These are phyloP conservation scores for Zaprionus ornatus DNA, from an alignment of 1,140 invertebrate species.

Conservation along the genomic window DNA sequence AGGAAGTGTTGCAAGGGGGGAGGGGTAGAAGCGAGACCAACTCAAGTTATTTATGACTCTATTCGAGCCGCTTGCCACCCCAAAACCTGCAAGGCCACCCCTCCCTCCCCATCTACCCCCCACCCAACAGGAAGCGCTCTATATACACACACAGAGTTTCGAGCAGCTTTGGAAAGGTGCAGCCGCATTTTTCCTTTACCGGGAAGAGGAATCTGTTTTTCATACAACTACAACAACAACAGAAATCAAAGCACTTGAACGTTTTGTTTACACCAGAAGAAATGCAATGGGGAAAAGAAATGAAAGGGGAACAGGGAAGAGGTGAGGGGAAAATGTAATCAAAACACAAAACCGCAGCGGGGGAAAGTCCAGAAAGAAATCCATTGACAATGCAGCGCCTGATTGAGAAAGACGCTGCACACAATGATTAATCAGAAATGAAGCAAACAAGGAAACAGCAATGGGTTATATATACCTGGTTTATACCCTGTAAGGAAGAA, in stretches of 20 bases:
- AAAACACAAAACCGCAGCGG: constrained; percentile 45
- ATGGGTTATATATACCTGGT: too few species aligned
- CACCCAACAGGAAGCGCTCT: neutral
- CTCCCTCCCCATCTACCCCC: too few species aligned
- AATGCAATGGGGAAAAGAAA: constrained; percentile 6
- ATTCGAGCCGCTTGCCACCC: constrained; percentile 18
- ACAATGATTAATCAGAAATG: constrained; percentile 72
- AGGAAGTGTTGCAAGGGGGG: constrained; percentile 30
- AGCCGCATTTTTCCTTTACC: neutral
- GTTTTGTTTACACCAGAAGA: constrained; percentile 58
- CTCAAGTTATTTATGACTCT: constrained; percentile 68
- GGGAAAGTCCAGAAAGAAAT: constrained; percentile 8
- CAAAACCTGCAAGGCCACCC: neutral
- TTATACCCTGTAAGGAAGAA: neutral
- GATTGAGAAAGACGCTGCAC: constrained; percentile 56
- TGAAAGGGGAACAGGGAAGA: neutral
- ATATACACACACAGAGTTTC: neutral
- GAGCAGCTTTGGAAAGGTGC: constrained; percentile 1
- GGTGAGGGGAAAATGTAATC: constrained; percentile 11
- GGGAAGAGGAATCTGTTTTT: neutral
- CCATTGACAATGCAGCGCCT: constrained; percentile 65
- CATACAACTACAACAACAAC: neutral
- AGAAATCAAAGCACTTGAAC: constrained; percentile 58
- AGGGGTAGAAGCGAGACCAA: neutral
- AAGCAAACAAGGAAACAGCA: constrained; percentile 27